A percentile compares a stretch with the other conserved stretches of the same genome.
Conservation (phyloP, 2,113 vertebrate species). For the Pseudorectes ferrugineus region DNA sequence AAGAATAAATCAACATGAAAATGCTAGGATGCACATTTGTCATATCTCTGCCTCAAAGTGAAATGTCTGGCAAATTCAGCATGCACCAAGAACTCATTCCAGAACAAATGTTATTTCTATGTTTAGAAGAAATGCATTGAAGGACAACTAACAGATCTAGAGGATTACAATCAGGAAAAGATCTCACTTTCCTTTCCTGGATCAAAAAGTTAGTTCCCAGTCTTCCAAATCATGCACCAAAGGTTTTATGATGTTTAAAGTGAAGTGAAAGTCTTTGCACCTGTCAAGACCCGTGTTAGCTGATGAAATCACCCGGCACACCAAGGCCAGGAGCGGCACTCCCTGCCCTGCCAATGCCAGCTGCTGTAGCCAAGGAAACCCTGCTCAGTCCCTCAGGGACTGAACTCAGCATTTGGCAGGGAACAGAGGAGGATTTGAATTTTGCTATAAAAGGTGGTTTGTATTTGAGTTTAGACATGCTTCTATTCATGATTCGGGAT, state of each 20-base stretch:
- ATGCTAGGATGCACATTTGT: constrained; percentile 4
- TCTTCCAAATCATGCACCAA: not conserved
- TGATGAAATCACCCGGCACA: not conserved
- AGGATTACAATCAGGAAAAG: not conserved
- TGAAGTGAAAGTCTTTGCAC: not conserved
- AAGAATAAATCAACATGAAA: constrained; percentile 6
- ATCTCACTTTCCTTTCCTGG: not conserved
- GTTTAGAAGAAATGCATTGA: not conserved
- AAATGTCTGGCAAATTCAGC: not conserved
- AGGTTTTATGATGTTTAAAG: not conserved
- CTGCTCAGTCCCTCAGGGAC: not conserved
- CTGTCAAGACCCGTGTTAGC: not conserved
- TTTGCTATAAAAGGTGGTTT: not conserved
- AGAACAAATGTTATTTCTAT: not conserved
- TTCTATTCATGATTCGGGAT: not conserved
- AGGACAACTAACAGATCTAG: not conserved
- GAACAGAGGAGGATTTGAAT: not conserved
- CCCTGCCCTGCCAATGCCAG: not conserved
- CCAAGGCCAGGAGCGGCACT: not conserved
- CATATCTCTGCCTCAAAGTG: not conserved
- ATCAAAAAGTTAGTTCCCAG: not conserved
- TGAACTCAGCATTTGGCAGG: not conserved
- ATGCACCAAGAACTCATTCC: not conserved
- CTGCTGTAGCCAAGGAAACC: not conserved
- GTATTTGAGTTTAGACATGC: not conserved